Percentiles rank a stretch among this genome's conserved stretches.
Conservation (phyloP, 2,113 vertebrate species). For the Mustelus asterias region DNA sequence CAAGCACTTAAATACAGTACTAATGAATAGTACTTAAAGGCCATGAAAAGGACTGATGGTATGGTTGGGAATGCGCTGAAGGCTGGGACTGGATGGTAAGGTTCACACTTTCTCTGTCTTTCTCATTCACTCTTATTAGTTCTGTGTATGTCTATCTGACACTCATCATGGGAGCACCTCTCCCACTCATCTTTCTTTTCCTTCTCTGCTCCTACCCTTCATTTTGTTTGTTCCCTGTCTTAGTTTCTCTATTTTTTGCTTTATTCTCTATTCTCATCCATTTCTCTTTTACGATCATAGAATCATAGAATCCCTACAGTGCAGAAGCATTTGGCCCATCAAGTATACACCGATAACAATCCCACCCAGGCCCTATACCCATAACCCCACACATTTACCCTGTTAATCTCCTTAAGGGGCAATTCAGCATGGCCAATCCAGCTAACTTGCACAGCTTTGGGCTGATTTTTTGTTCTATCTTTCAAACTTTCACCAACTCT, state of each 20-base stretch:
- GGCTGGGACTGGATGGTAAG: neutral
- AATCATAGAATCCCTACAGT: no score
- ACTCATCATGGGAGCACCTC: neutral
- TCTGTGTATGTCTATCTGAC: neutral
- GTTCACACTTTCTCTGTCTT: neutral
- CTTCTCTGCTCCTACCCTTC: neutral
- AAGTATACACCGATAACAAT: no score
- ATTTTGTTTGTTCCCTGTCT: neutral
- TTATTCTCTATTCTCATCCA: neutral
- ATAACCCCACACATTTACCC: no score
- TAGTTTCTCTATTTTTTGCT: neutral
- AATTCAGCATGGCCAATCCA: no score
- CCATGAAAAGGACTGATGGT: neutral
- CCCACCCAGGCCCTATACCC: no score
- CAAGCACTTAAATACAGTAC: neutral
- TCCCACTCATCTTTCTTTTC: neutral
- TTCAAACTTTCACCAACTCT: neutral
- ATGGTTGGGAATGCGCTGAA: neutral
- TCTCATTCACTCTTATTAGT: neutral
- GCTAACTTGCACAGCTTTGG: no score
- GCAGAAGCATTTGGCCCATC: no score
- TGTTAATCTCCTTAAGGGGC: no score
- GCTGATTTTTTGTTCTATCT: neutral
- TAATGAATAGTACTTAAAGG: neutral
- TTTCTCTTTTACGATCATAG: neutral